A percentile compares a stretch with the other conserved stretches of the same genome.
phyloP scores from a whole-genome alignment of 2,888 invertebrate genomes.

The Odontothrips loti region DNA sequence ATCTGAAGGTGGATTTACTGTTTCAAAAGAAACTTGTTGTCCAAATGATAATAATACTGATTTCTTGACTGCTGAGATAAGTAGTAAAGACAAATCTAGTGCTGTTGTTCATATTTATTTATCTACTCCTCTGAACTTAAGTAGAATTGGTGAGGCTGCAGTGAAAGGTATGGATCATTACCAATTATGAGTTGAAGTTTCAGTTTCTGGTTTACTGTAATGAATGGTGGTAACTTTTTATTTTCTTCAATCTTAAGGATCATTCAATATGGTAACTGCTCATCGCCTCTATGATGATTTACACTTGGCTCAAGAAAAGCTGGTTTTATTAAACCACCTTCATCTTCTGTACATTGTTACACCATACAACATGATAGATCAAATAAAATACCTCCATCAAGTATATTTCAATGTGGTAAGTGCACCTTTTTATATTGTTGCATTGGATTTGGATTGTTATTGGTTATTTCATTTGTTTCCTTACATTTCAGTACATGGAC shows the following conservation, averaged over 20 bases:
- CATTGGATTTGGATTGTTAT: slow-evolving; percentile 33
- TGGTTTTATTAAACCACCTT: slow-evolving; percentile 74
- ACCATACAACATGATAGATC: slow-evolving; percentile 63
- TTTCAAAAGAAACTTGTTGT: not conserved
- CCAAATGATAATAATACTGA: not conserved
- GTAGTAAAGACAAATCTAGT: slow-evolving; percentile 44
- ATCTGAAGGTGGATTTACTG: not conserved
- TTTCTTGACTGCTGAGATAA: not conserved
- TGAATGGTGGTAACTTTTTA: not conserved
- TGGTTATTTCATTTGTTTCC: slow-evolving; percentile 34
- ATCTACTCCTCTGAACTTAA: slow-evolving; percentile 34
- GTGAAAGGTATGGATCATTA: slow-evolving; percentile 41
- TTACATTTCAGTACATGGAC: slow-evolving; percentile 54
- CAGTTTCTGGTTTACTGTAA: not conserved
- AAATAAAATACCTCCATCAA: slow-evolving; percentile 40
- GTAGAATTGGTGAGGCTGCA: slow-evolving; percentile 42
- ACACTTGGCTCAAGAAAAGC: slow-evolving; percentile 62
- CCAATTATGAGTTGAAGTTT: not conserved
- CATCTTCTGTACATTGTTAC: slow-evolving; percentile 87
- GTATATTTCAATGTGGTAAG: slow-evolving; percentile 34
- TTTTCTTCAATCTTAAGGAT: slow-evolving; percentile 52
- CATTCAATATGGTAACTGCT: slow-evolving; percentile 69
- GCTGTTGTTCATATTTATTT: slow-evolving; percentile 40
- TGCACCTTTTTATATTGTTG: slow-evolving; percentile 7
- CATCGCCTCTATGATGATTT: slow-evolving; percentile 71